Evolutionary conservation across 2,888 invertebrate species (phyloP).

Genomic region (Caenorhabditis angaria): DNA sequence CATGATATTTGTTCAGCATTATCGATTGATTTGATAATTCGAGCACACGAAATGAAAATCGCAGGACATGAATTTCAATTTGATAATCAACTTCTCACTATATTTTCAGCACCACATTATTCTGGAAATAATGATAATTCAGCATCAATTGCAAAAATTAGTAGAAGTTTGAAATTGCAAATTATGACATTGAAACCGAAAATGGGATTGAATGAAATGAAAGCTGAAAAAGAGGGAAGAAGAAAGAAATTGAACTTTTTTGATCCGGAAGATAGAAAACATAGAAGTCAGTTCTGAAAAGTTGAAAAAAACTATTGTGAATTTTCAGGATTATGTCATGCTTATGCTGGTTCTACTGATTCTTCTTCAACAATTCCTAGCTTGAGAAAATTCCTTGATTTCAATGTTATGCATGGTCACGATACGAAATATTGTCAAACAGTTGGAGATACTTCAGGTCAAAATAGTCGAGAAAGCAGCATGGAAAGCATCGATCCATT

Average conservation of each 20-base stretch:
- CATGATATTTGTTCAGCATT: slow-evolving; percentile 45
- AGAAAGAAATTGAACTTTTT: slow-evolving; percentile 5
- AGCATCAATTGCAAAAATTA: slow-evolving; percentile 50
- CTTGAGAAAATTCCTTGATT: background rate
- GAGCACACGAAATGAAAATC: slow-evolving; percentile 59
- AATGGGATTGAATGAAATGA: slow-evolving; percentile 7
- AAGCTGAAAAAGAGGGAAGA: slow-evolving; percentile 9
- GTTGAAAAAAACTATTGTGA: background rate
- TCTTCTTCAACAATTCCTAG: too few species aligned
- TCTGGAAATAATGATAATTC: slow-evolving; percentile 54
- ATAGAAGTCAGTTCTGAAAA: background rate
- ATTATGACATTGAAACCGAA: slow-evolving; percentile 30
- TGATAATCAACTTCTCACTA: slow-evolving; percentile 54
- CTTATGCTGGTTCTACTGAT: background rate
- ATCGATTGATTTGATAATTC: slow-evolving; percentile 56
- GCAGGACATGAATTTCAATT: slow-evolving; percentile 57
- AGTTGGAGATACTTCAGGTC: background rate
- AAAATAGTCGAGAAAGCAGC: background rate
- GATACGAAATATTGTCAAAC: background rate
- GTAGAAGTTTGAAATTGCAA: slow-evolving; percentile 25
- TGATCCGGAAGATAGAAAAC: slow-evolving; percentile 1
- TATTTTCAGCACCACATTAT: slow-evolving; percentile 67
- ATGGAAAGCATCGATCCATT: background rate
- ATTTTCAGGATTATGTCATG: background rate
- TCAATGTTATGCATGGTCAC: background rate